Conservation (phyloP, 2,113 vertebrate genomes). For the Microcebus lehilahytsara region DNA sequence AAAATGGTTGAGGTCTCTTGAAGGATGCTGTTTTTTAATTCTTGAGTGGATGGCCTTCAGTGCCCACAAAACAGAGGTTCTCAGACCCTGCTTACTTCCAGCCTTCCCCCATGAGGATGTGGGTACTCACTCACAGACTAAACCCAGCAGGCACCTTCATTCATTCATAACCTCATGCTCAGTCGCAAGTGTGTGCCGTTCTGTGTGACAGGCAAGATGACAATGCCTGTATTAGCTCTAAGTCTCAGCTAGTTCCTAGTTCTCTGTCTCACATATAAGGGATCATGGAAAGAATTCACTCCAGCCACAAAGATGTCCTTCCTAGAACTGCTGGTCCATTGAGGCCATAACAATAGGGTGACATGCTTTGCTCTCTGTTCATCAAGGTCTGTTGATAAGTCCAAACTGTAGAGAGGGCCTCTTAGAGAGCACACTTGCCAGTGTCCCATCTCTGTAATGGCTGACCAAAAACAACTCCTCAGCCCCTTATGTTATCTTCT, state of each 20-base stretch:
- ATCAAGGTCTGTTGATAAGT: background rate
- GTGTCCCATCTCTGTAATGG: background rate
- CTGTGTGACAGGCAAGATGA: background rate
- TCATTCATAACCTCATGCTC: background rate
- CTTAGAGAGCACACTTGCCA: background rate
- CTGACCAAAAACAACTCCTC: background rate
- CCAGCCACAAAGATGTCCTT: background rate
- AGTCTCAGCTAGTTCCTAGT: background rate
- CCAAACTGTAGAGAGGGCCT: background rate
- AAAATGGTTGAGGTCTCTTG: background rate
- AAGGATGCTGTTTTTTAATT: background rate
- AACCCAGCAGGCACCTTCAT: background rate
- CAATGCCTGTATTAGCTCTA: background rate
- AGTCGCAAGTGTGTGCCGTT: background rate
- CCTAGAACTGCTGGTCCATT: background rate
- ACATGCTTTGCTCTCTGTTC: background rate
- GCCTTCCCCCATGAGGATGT: background rate
- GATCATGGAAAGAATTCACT: background rate
- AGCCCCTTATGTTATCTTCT: background rate
- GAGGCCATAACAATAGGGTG: background rate
- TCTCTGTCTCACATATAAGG: background rate
- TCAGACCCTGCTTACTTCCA: background rate
- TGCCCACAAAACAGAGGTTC: background rate
- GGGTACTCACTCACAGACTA: background rate
- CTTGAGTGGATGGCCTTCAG: background rate